Evolutionary conservation across 1,140 invertebrate genomes (phyloP), one percentile per base, ranked within the genome.

Genomic region (Drosophila parvula): DNA sequence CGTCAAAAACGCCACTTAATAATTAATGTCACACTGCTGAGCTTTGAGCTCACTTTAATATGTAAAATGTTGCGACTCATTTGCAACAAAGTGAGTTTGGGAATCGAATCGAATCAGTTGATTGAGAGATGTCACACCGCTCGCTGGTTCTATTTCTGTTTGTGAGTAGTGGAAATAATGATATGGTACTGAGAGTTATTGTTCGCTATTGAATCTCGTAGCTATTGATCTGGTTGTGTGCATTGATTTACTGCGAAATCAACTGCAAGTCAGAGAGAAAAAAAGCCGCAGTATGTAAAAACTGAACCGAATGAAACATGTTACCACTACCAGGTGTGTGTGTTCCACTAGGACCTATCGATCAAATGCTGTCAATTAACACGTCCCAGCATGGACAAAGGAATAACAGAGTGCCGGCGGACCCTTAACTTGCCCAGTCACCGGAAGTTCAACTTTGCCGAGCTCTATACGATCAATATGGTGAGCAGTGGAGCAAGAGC

Each of bases 401-500:
- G 80, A n/a, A 36, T 74, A n/a, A 50, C 34, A 0, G 84, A 80
- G 5, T 88, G 83, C 43, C 55, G 48, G 3, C 43, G 22, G 3
- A n/a, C 43, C 0, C 30, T 88, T 5, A 38, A 89, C 9, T 53
- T 89, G 32, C 84, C 80, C 10, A 38, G 3, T 5, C 28, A 62
- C 3, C 43, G 48, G 0, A 67, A 59, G 2, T 88, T 80, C 16
- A 84, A 36, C n/a, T 81, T 78, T 43, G 62, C 34, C 30, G 73
- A 88, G 28, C 77, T 50, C 14, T 88, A 88, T 11, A 59, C 73
- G 11, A 88, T 88, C n/a, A 88, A 83, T 51, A 83, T 69, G 83
- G 83, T 88, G 45, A 89, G 78, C 27, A 27, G 18, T 3, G 1
- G 1, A n/a, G 18, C 30, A 0, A 8, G 7, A 14, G 0, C 11